Conservation (phyloP, 2,113 vertebrate genomes). For the Prochilodus magdalenae region DNA sequence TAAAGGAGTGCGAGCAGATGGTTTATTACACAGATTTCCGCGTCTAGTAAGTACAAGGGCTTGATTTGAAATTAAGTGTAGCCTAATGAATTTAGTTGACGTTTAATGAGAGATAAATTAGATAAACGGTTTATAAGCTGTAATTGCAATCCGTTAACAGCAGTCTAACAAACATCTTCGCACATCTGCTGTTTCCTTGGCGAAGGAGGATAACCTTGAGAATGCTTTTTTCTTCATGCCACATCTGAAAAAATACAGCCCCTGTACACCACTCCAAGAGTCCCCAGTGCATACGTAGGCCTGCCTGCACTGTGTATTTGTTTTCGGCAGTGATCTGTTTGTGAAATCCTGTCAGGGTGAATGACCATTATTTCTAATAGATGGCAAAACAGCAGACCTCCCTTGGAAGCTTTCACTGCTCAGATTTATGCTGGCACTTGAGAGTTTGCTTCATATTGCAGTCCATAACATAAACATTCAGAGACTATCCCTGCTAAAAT, state of each 20-base stretch:
- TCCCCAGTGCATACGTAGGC: slow-evolving; percentile 19
- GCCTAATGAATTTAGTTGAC: slow-evolving; percentile 1
- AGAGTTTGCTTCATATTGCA: slow-evolving; percentile 29
- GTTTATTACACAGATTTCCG: slow-evolving; percentile 3
- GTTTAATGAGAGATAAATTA: slow-evolving; percentile 23
- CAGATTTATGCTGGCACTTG: slow-evolving; percentile 35
- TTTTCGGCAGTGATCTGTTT: slow-evolving; percentile 14
- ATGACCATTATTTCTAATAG: slow-evolving; percentile 45
- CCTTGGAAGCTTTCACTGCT: slow-evolving; percentile 27
- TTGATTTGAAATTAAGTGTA: slow-evolving; percentile 18
- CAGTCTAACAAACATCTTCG: slow-evolving; percentile 17
- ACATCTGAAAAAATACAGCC: neutral
- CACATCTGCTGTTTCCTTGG: slow-evolving; percentile 20
- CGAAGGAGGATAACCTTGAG: slow-evolving; percentile 10
- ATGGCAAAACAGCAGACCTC: slow-evolving; percentile 13
- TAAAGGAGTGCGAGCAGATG: slow-evolving; percentile 10
- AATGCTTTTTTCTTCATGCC: neutral
- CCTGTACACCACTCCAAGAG: neutral
- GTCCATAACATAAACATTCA: slow-evolving; percentile 23
- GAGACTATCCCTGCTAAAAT: slow-evolving; percentile 17
- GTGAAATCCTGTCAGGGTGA: slow-evolving; percentile 29
- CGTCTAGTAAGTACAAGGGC: neutral
- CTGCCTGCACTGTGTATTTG: neutral
- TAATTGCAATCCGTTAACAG: neutral
- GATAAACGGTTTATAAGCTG: neutral